Conservation (phyloP, 2,113 vertebrate genomes). For the Actenoides lindsayi region DNA sequence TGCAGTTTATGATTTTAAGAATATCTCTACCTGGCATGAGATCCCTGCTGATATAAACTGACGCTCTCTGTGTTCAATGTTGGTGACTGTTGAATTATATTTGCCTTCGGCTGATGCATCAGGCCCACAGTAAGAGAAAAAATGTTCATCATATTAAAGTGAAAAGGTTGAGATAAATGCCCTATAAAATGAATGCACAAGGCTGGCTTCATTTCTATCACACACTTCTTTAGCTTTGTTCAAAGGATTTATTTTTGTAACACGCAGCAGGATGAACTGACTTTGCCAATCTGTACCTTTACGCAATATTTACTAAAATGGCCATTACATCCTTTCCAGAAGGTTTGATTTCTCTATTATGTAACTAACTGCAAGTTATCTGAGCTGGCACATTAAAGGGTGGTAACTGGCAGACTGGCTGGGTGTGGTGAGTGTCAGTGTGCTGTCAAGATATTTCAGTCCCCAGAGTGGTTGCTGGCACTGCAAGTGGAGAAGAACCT, state of each 20-base stretch:
- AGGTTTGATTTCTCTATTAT: neutral
- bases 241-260: neutral
- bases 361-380: neutral
- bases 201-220: neutral
- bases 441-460: constrained; percentile 20
- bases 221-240: neutral
- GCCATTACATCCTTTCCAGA: neutral
- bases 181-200: neutral
- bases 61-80: neutral
- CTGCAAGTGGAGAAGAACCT: neutral
- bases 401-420: neutral
- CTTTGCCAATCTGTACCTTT: neutral
- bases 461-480: constrained; percentile 1
- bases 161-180: neutral
- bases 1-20: neutral
- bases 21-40: neutral
- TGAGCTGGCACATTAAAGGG: neutral
- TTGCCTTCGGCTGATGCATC: neutral
- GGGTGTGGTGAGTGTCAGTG: constrained; percentile 18
- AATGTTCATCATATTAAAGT: neutral
- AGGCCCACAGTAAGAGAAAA: neutral
- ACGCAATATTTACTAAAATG: neutral
- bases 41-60: neutral
- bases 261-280: neutral
- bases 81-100: neutral